Conservation (phyloP, 2,113 vertebrate species). For the Sinocyclocheilus grahami region DNA sequence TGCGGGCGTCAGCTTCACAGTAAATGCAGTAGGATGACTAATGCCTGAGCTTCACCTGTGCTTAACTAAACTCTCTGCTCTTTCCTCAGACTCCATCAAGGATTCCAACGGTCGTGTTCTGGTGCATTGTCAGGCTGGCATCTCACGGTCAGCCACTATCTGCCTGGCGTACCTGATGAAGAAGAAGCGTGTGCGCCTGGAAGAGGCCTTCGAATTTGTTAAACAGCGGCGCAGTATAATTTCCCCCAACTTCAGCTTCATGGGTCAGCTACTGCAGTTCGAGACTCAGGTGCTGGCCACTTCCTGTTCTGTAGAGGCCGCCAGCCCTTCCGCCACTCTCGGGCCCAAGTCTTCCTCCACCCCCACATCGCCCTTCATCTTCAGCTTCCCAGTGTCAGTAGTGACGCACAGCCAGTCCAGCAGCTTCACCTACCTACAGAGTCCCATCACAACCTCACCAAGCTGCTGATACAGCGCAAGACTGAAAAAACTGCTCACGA, state of each 20-base stretch:
- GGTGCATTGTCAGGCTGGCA: conserved; percentile 97
- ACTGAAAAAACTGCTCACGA: neutral
- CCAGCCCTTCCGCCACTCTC: conserved; percentile 79
- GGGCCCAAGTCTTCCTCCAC: conserved; percentile 83
- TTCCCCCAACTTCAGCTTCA: conserved; percentile 99
- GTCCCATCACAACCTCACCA: conserved; percentile 93
- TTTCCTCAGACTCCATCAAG: conserved; percentile 84
- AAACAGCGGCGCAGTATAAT: conserved; percentile 96
- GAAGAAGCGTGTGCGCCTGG: conserved; percentile 89
- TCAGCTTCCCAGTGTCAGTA: conserved; percentile 93
- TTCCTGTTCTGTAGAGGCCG: conserved; percentile 83
- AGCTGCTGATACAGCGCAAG: conserved; percentile 80
- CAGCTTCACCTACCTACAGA: conserved; percentile 88
- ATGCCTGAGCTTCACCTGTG: neutral
- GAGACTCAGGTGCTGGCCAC: conserved; percentile 95
- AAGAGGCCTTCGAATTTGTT: conserved; percentile 97
- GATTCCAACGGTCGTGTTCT: conserved; percentile 89
- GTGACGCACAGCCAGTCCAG: conserved; percentile 80
- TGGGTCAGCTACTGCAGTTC: conserved; percentile 98
- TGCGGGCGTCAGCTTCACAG: neutral
- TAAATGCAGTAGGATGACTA: conserved; percentile 4
- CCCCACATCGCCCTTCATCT: conserved; percentile 89
- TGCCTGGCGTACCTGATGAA: conserved; percentile 99
- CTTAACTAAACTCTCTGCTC: neutral
- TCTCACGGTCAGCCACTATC: conserved; percentile 98